These are phyloP conservation scores for Oreotrochilus melanogaster DNA, from an alignment of 2,113 vertebrate species.

Conservation along the genomic window DNA sequence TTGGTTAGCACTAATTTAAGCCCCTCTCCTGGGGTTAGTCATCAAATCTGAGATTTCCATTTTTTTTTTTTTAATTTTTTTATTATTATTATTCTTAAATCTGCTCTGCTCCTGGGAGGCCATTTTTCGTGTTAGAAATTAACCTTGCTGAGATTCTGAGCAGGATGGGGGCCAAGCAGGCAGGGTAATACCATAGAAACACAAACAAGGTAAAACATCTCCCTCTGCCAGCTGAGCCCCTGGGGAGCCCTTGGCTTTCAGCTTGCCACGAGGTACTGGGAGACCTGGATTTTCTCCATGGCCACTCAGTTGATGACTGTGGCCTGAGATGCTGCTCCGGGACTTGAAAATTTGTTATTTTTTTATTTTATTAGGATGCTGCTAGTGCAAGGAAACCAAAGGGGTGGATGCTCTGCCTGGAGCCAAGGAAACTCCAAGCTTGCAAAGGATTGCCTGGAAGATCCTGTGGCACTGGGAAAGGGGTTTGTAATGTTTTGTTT, in stretches of 20 bases:
- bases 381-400: background rate
- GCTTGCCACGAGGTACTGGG: background rate
- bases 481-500: background rate
- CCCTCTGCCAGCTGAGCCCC: background rate
- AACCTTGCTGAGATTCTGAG: background rate
- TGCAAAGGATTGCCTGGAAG: fast-evolving
- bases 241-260: background rate
- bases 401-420: background rate
- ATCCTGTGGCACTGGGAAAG: background rate
- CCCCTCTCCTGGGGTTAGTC: slow-evolving; percentile 40
- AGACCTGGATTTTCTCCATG: background rate
- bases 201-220: slow-evolving; percentile 61
- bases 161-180: slow-evolving; percentile 30
- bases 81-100: too few relatives aligned
- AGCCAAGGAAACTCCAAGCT: background rate
- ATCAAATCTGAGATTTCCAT: slow-evolving; percentile 57
- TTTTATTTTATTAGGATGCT: background rate
- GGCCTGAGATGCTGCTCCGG: fast-evolving
- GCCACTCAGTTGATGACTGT: fast-evolving
- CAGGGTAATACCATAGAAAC: slow-evolving; percentile 58
- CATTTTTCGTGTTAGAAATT: slow-evolving; percentile 33
- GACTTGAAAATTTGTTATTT: fast-evolving
- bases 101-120: slow-evolving; percentile 35
- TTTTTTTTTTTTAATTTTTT: background rate
- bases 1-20: slow-evolving; percentile 58